A percentile compares a stretch with the other conserved stretches of the same genome.
Evolutionary conservation across 2,113 vertebrate genomes (phyloP).

Genomic region (Barbus barbus): DNA sequence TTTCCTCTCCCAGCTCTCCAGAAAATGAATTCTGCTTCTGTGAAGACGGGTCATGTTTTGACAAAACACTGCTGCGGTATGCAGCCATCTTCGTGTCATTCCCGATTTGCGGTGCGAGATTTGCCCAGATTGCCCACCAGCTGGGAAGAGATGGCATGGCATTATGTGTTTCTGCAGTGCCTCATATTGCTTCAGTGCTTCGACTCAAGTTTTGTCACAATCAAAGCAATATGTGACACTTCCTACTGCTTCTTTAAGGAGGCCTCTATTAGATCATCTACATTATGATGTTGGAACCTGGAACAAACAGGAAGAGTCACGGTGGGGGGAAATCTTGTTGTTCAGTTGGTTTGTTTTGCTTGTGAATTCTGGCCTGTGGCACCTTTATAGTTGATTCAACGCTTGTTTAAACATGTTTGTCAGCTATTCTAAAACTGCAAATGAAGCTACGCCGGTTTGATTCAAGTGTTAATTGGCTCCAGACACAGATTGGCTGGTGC

Average conservation of each 20-base stretch:
- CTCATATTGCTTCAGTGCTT: slow-evolving; percentile 5
- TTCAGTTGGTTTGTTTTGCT: slow-evolving; percentile 34
- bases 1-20: no score
- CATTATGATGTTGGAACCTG: slow-evolving; percentile 15
- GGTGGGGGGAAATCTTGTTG: background rate
- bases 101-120: no score
- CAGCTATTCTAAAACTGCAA: slow-evolving; percentile 59
- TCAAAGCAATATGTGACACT: slow-evolving; percentile 48
- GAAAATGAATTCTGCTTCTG: no score
- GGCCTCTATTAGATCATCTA: slow-evolving; percentile 36
- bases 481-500: slow-evolving; percentile 45
- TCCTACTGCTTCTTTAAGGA: slow-evolving; percentile 36
- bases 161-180: no score
- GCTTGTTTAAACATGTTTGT: slow-evolving; percentile 57
- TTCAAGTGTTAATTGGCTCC: slow-evolving; percentile 62
- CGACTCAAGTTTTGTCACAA: slow-evolving; percentile 45
- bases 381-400: slow-evolving; percentile 56
- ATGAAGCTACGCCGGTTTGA: slow-evolving; percentile 52
- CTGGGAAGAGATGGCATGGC: no score
- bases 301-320: slow-evolving; percentile 20
- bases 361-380: slow-evolving; percentile 38
- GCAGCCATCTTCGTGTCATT: no score
- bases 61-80: no score
- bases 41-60: no score
- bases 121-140: no score